phyloP scores from a whole-genome alignment of 2,888 invertebrate genomes.

The Caenorhabditis angaria region DNA sequence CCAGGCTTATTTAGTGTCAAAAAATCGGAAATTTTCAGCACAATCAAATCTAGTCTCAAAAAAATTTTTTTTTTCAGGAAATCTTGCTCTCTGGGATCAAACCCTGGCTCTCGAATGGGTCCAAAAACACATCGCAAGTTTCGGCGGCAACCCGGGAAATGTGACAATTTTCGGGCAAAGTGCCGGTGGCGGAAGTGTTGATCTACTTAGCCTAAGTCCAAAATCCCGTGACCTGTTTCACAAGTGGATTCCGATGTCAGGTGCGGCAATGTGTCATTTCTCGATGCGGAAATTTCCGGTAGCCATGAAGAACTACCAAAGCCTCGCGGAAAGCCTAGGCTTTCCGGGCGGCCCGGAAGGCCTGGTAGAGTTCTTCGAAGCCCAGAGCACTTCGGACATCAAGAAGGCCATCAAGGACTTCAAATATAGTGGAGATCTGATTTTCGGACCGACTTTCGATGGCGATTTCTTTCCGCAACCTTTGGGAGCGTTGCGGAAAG shows the following conservation, averaged over 20 bases:
- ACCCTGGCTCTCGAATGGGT: conserved; percentile 31
- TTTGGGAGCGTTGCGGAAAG: conserved; percentile 28
- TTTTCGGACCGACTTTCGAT: conserved; percentile 14
- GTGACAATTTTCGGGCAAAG: conserved; percentile 33
- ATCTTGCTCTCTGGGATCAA: conserved; percentile 10
- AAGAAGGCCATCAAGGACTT: conserved; percentile 13
- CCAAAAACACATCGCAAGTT: conserved; percentile 19
- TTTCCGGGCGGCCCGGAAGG: neutral
- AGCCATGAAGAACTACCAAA: conserved; percentile 7
- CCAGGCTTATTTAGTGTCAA: too few relatives aligned
- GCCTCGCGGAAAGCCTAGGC: conserved; percentile 17
- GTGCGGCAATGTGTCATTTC: neutral
- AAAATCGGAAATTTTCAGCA: conserved; percentile 48
- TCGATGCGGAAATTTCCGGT: neutral
- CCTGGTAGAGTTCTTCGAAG: conserved; percentile 13
- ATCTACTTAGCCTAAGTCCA: conserved; percentile 8
- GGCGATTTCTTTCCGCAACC: conserved; percentile 32
- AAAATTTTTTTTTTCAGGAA: neutral
- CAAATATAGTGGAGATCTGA: conserved; percentile 15
- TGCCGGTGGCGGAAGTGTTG: conserved; percentile 26
- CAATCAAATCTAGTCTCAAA: neutral
- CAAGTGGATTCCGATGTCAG: neutral
- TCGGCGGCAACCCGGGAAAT: conserved; percentile 22
- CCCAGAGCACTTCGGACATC: conserved; percentile 9
- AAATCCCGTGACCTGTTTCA: conserved; percentile 10